phyloP scores from a whole-genome alignment of 1,140 invertebrate species.

The Grapholita molesta region DNA sequence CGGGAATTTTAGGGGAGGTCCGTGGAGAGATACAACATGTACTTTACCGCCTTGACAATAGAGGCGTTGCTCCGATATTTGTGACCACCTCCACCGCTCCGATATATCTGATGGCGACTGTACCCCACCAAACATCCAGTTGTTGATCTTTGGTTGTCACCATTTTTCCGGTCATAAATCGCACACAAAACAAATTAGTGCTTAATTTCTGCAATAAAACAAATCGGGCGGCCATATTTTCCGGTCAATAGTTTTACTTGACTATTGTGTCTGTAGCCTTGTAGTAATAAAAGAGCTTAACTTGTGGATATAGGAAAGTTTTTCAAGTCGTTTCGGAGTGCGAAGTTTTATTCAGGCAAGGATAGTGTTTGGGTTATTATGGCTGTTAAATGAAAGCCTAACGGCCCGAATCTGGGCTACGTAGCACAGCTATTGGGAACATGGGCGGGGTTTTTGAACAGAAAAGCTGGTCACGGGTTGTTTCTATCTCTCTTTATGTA shows the following conservation, averaged over 20 bases:
- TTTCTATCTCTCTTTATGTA: too few relatives aligned
- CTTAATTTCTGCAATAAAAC: not conserved
- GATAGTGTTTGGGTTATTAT: not conserved
- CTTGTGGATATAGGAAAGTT: not conserved
- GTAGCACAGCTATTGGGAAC: too few relatives aligned
- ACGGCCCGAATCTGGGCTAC: not conserved
- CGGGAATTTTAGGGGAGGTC: too few relatives aligned
- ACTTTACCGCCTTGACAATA: too few relatives aligned
- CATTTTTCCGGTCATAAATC: not conserved
- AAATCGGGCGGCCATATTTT: not conserved
- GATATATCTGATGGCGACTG: too few relatives aligned
- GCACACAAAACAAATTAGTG: not conserved
- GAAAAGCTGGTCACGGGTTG: too few relatives aligned
- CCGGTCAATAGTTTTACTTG: not conserved
- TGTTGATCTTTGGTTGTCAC: not conserved
- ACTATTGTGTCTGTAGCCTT: not conserved
- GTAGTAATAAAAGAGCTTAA: not conserved
- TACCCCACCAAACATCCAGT: too few relatives aligned
- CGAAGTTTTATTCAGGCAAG: not conserved
- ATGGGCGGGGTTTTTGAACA: too few relatives aligned
- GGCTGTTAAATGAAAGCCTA: not conserved
- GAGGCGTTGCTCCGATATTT: too few relatives aligned
- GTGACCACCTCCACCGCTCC: too few relatives aligned
- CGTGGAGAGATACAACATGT: too few relatives aligned
- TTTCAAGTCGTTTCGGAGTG: not conserved